Conservation (phyloP, 2,113 vertebrate species). For the Dipodomys merriami region DNA sequence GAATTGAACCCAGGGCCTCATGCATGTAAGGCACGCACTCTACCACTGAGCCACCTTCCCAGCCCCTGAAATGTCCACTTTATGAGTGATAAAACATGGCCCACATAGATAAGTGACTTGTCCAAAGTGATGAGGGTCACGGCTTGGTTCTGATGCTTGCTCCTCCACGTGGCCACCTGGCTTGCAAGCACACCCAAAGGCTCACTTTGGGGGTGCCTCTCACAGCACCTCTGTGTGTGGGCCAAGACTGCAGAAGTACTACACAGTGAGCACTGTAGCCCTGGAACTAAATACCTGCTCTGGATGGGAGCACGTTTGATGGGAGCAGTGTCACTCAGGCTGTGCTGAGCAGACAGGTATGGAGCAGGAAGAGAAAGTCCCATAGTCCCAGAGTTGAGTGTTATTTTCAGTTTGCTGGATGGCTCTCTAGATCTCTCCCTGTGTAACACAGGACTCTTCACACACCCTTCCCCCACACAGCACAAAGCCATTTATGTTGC, state of each 20-base stretch:
- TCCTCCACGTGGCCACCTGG: accelerated
- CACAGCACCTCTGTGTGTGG: accelerated
- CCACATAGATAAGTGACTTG: not conserved
- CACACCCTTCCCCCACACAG: not conserved
- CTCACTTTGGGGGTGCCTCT: not conserved
- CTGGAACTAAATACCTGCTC: accelerated
- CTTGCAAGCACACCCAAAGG: not conserved
- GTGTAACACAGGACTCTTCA: not conserved
- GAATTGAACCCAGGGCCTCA: too few relatives aligned
- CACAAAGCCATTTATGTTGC: too few relatives aligned
- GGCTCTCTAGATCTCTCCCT: not conserved
- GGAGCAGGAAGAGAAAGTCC: not conserved
- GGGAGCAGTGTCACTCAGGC: not conserved
- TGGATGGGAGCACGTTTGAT: not conserved
- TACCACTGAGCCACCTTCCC: too few relatives aligned
- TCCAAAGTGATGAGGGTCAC: not conserved
- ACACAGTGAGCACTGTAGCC: not conserved
- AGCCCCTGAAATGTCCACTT: not conserved
- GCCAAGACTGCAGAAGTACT: not conserved
- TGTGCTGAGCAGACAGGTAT: accelerated
- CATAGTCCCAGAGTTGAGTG: not conserved
- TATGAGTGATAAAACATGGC: accelerated
- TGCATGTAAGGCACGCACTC: too few relatives aligned
- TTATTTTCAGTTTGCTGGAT: not conserved
- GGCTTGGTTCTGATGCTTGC: not conserved